These are phyloP conservation scores for Lethrus apterus DNA, from an alignment of 1,140 invertebrate genomes.

Conservation along the genomic window DNA sequence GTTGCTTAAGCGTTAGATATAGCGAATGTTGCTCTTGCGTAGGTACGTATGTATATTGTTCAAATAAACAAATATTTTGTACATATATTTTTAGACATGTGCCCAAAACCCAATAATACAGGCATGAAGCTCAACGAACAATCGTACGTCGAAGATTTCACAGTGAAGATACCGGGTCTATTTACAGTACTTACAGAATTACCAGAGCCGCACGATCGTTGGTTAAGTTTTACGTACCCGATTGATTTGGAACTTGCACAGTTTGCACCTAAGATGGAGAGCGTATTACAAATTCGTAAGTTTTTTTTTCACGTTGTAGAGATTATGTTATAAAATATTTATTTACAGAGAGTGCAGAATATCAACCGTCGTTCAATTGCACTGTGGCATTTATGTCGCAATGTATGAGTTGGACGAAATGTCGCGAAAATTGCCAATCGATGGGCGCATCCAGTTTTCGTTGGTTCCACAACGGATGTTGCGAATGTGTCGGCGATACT, in stretches of 20 bases:
- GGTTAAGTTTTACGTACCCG: constrained; percentile 72
- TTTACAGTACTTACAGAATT: constrained; percentile 75
- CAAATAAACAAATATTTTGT: constrained; percentile 2
- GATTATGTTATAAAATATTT: constrained; percentile 16
- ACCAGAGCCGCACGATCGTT: constrained; percentile 62
- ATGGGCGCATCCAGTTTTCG: constrained; percentile 64
- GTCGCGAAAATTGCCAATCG: constrained; percentile 68
- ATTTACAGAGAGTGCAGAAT: constrained; percentile 54
- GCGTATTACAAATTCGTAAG: constrained; percentile 64
- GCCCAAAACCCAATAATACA: constrained; percentile 75
- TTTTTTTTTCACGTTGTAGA: no score
- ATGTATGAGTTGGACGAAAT: constrained; percentile 85
- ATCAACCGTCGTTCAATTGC: constrained; percentile 68
- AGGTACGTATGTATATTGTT: constrained; percentile 46
- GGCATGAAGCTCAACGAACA: constrained; percentile 61
- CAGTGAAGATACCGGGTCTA: constrained; percentile 71
- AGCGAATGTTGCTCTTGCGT: constrained; percentile 94
- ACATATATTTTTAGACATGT: constrained; percentile 61
- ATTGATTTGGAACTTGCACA: constrained; percentile 55
- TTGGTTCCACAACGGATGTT: constrained; percentile 94
- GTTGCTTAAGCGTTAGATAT: constrained; percentile 81
- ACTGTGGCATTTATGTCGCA: constrained; percentile 87
- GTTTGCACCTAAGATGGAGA: constrained; percentile 50
- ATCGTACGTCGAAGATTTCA: constrained; percentile 81
- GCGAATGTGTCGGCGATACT: constrained; percentile 83